Percentiles rank a stretch among this genome's conserved stretches.
phyloP scores from a whole-genome alignment of 2,113 vertebrate species.

The Semnornis frantzii region DNA sequence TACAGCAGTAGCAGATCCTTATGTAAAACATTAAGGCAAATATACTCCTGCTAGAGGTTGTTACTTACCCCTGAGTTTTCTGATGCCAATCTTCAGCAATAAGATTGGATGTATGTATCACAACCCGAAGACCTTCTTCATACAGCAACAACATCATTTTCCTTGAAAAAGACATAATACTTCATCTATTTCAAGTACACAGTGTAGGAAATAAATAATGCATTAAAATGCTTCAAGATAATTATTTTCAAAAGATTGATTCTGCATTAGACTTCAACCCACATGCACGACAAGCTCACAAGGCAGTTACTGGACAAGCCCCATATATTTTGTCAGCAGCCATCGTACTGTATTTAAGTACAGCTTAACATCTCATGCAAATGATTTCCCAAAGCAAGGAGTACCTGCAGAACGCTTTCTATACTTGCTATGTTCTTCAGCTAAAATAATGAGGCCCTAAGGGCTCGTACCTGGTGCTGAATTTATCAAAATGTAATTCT shows the following conservation, averaged over 20 bases:
- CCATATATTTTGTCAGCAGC: background rate
- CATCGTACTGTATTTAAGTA: background rate
- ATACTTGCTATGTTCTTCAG: background rate
- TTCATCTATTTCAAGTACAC: background rate
- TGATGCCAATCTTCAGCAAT: constrained; percentile 96
- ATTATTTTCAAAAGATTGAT: background rate
- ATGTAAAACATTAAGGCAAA: background rate
- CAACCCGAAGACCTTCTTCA: constrained; percentile 93
- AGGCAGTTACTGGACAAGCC: background rate
- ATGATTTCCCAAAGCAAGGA: background rate
- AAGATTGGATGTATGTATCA: constrained; percentile 95
- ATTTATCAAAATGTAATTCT: background rate
- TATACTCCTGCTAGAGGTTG: background rate
- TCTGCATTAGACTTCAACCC: background rate
- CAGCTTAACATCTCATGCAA: background rate
- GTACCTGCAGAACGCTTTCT: background rate
- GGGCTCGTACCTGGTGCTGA: background rate
- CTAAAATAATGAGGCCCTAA: background rate
- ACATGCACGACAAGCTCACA: background rate
- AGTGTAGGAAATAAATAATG: background rate
- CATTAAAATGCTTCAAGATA: background rate
- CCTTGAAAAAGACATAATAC: constrained; percentile 68
- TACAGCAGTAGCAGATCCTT: background rate
- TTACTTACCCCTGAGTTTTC: constrained; percentile 94
- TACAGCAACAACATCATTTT: constrained; percentile 98